These are phyloP conservation scores for Lophotriccus pileatus DNA, from an alignment of 2,797 vertebrate species.

Conservation along the genomic window DNA sequence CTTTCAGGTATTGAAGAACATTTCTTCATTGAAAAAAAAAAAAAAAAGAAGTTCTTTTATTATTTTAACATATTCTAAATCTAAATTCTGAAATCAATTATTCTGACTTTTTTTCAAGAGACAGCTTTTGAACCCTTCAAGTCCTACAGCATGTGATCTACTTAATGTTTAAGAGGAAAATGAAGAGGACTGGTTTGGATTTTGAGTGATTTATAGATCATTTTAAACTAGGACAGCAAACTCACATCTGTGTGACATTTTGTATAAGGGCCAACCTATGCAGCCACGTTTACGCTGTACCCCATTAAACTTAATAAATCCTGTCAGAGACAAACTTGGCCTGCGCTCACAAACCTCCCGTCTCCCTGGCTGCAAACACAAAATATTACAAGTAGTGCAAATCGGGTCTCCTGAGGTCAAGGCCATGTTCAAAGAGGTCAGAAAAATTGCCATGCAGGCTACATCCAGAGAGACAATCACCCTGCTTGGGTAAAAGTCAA, in stretches of 20 bases:
- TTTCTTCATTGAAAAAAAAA: background rate
- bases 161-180: background rate
- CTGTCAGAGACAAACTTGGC: background rate
- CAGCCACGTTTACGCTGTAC: background rate
- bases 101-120: background rate
- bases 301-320: constrained; percentile 3
- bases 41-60: background rate
- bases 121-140: background rate
- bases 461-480: background rate
- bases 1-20: background rate
- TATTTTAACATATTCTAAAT: background rate
- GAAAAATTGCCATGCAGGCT: background rate
- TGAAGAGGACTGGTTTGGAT: background rate
- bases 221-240: background rate
- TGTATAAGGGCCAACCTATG: background rate
- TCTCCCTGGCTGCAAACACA: background rate
- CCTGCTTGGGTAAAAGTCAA: background rate
- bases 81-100: background rate
- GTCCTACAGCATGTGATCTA: background rate
- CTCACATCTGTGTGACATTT: background rate
- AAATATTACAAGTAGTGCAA: background rate
- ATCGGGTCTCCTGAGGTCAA: background rate
- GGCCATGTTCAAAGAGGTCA: background rate
- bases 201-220: background rate
- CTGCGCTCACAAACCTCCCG: rapidly evolving